Evolutionary conservation across 2,888 invertebrate species (phyloP), one percentile per base, ranked within the genome.

Genomic region (Punctoribates punctum): DNA sequence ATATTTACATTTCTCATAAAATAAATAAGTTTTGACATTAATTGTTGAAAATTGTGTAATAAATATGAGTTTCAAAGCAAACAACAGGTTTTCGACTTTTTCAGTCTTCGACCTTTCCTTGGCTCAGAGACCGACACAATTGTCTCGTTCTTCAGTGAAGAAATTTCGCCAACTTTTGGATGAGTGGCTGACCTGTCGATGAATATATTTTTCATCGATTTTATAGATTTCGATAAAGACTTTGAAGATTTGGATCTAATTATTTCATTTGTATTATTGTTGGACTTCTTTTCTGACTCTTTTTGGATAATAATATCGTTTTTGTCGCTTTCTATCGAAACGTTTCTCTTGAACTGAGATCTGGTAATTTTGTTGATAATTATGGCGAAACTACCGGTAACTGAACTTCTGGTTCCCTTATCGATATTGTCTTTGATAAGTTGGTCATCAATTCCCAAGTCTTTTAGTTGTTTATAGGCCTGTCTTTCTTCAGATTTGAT

Each of bases 371-470:
- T 65, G 42, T 80, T 78, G 17, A 80, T 51, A 13, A 79, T 48
- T 17, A 80, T 79, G 9, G 79, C 54, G 67, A 80, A 80, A 0
- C 77, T 79, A 0, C 80, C 80, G 3, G 76, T 77, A 13, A 80
- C 65, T 46, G 57, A 77, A 38, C 78, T 79, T 15, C 76, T 65
- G 9, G 77, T 76, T 0, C 80, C 80, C 42, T 79, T 79, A 13
- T 76, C 75, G 11, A 76, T 34, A 23, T 77, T 73, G 17, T 80
- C 79, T 60, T 60, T 72, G n/a, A 80, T 62, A 77, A 80, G 76
- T 1, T 74, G 67, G 5, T 78, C 75, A n/a, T 74, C 76, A 20
- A 80, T 79, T 6, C 80, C 80, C 0, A 80, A 57, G 4, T 78
- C 77, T 23, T 67, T 74, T 23, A 80, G 51, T 42, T 76, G 79